Evolutionary conservation across 2,797 vertebrate species (phyloP).

Genomic region (Chelon labrosus): DNA sequence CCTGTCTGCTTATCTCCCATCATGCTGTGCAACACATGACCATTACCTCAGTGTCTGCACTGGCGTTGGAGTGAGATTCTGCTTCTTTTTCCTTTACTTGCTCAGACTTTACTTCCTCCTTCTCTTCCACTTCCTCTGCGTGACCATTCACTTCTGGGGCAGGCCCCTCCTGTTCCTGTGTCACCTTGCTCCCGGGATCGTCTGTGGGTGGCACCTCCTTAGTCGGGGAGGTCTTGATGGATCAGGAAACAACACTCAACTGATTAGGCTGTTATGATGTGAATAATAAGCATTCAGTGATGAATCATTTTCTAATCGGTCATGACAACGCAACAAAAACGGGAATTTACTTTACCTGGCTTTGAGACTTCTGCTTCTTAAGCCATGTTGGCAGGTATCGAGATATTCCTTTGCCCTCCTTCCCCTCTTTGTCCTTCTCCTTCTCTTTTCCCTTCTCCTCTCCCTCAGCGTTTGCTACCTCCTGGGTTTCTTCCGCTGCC

Average conservation of each 20-base stretch:
- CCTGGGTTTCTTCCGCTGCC: slow-evolving; percentile 64
- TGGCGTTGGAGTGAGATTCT: slow-evolving; percentile 82
- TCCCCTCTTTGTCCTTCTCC: slow-evolving; percentile 77
- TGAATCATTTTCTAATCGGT: background rate
- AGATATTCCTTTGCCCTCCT: slow-evolving; percentile 91
- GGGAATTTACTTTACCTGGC: slow-evolving; percentile 74
- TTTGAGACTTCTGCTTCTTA: slow-evolving; percentile 96
- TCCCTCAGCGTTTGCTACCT: slow-evolving; percentile 62
- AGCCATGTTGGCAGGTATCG: slow-evolving; percentile 97
- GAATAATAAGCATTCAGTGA: background rate
- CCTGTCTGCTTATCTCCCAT: background rate
- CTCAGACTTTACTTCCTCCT: slow-evolving; percentile 79
- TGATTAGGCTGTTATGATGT: background rate
- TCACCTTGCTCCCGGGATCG: slow-evolving; percentile 65
- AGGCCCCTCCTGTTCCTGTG: slow-evolving; percentile 64
- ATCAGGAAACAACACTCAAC: background rate
- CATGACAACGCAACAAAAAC: background rate
- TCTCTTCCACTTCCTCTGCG: slow-evolving; percentile 76
- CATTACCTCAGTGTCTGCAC: slow-evolving; percentile 88
- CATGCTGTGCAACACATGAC: background rate
- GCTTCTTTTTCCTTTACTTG: slow-evolving; percentile 82
- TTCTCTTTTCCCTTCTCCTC: slow-evolving; percentile 77
- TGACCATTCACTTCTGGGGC: slow-evolving; percentile 78
- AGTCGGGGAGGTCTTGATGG: slow-evolving; percentile 76
- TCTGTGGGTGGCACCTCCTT: slow-evolving; percentile 71